These are phyloP conservation scores for Chymomyza caudatula DNA, from an alignment of 2,888 invertebrate genomes.

Conservation along the genomic window DNA sequence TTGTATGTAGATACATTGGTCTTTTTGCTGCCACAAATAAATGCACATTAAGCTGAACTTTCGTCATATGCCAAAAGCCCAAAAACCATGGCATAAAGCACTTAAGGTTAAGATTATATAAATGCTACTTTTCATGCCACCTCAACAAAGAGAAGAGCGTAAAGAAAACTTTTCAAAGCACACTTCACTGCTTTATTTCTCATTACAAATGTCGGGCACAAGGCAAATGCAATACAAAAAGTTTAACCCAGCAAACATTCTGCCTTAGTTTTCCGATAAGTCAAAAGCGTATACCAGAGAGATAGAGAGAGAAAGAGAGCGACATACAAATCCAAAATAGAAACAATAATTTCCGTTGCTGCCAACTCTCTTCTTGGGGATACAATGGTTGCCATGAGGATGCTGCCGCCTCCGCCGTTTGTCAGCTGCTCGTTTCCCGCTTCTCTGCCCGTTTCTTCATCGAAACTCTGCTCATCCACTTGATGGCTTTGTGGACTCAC, in stretches of 20 bases:
- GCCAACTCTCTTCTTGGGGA: conserved; percentile 37
- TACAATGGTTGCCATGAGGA: conserved; percentile 43
- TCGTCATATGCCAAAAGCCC: background rate
- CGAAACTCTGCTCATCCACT: conserved; percentile 30
- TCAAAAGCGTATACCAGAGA: background rate
- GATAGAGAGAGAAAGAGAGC: background rate
- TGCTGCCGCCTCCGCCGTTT: conserved; percentile 18
- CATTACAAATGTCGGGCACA: background rate
- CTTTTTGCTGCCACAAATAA: background rate
- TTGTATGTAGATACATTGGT: background rate
- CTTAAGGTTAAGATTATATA: background rate
- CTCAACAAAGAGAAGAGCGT: background rate
- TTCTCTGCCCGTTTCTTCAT: conserved; percentile 19
- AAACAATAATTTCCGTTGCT: conserved; percentile 65
- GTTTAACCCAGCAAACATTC: conserved; percentile 20
- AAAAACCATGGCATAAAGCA: background rate
- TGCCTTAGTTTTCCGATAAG: background rate
- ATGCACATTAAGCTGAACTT: background rate
- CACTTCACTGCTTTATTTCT: background rate
- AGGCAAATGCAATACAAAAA: conserved; percentile 9
- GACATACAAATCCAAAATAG: conserved; percentile 26
- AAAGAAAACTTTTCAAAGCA: background rate
- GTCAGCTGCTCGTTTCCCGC: conserved; percentile 1
- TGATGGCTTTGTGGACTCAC: conserved; percentile 43
- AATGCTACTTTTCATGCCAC: background rate